A percentile compares a stretch with the other conserved stretches of the same genome.
Conservation (phyloP, 2,113 vertebrate genomes). For the Pomatostomus ruficeps region DNA sequence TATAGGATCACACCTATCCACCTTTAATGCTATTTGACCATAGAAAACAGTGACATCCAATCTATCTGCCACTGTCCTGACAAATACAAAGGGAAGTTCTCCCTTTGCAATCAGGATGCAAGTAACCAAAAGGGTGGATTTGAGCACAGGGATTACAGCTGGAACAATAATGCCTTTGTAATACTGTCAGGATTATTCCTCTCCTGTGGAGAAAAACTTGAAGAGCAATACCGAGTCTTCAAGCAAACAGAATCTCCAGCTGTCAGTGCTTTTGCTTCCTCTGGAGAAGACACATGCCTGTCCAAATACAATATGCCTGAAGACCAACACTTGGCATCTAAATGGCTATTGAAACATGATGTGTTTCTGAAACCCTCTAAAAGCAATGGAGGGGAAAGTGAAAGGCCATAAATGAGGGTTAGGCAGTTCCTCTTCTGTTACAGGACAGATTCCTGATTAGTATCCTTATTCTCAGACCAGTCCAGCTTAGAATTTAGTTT, state of each 20-base stretch:
- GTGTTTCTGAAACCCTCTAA: background rate
- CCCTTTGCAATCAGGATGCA: background rate
- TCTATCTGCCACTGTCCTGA: background rate
- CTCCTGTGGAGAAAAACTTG: constrained; percentile 37
- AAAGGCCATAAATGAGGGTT: background rate
- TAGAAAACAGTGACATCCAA: background rate
- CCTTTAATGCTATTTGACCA: background rate
- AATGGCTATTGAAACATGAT: background rate
- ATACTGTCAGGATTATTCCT: constrained; percentile 48
- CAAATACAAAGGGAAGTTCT: background rate
- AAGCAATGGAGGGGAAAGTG: background rate
- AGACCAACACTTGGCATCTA: background rate
- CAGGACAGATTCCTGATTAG: background rate
- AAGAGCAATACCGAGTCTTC: constrained; percentile 23
- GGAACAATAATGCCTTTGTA: constrained; percentile 54
- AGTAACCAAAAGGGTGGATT: background rate
- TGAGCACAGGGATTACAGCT: constrained; percentile 37
- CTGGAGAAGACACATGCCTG: constrained; percentile 7
- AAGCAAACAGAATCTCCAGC: constrained; percentile 46
- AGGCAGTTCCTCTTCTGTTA: background rate
- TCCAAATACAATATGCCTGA: constrained; percentile 21
- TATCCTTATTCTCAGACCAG: background rate
- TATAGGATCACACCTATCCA: background rate
- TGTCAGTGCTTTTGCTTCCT: constrained; percentile 6
- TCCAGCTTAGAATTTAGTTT: background rate